Conservation (phyloP, 2,888 invertebrate genomes). For the Ommatoiulus sabulosus region DNA sequence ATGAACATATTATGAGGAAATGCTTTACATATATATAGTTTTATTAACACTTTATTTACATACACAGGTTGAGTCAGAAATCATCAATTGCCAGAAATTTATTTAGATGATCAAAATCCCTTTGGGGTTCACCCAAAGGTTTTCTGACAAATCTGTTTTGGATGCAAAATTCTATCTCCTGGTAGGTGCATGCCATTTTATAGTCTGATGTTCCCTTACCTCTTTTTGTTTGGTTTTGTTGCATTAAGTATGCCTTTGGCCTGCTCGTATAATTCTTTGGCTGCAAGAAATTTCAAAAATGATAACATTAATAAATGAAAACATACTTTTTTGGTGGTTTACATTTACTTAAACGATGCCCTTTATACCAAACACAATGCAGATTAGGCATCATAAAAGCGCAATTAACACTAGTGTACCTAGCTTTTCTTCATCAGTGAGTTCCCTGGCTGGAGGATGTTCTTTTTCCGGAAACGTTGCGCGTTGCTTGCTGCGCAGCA, state of each 20-base stretch:
- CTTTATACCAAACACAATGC: too few relatives aligned
- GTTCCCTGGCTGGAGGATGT: constrained; percentile 59
- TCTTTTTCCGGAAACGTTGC: constrained; percentile 49
- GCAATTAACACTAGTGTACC: constrained; percentile 70
- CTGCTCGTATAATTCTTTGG: constrained; percentile 79
- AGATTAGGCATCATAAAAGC: neutral
- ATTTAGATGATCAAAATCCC: too few relatives aligned
- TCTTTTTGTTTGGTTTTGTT: constrained; percentile 62
- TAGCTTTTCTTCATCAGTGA: constrained; percentile 77
- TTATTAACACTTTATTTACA: too few relatives aligned
- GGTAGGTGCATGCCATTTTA: too few relatives aligned
- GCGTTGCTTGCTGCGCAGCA: constrained; percentile 47
- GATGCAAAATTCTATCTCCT: too few relatives aligned
- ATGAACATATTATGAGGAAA: too few relatives aligned
- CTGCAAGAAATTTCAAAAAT: constrained; percentile 69
- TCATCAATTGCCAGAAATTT: too few relatives aligned
- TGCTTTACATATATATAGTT: too few relatives aligned
- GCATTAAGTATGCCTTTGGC: constrained; percentile 77
- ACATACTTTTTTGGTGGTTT: neutral
- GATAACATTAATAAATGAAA: neutral
- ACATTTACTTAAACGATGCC: too few relatives aligned
- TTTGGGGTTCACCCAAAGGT: too few relatives aligned
- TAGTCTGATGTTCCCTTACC: constrained; percentile 54
- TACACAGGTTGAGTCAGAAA: too few relatives aligned
- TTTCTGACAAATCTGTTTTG: too few relatives aligned